A percentile compares a stretch with the other conserved stretches of the same genome.
Evolutionary conservation across 2,888 invertebrate genomes (phyloP).

Genomic region (Helobdella robusta): DNA sequence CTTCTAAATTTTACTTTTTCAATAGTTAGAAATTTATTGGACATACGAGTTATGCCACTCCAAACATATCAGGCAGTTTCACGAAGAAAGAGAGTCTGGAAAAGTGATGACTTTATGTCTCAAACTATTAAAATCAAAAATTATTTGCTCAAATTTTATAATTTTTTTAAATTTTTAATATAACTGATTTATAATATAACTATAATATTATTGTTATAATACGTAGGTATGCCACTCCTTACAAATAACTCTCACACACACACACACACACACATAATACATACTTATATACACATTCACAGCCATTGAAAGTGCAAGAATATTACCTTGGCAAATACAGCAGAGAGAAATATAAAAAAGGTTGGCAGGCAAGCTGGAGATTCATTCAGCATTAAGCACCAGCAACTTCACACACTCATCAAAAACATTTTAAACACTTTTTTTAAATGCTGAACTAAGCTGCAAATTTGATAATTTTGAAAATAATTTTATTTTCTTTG

Average conservation of each 20-base stretch:
- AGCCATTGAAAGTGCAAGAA: conserved; percentile 57
- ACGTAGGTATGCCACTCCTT: not conserved
- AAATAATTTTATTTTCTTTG: not conserved
- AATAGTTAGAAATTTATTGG: conserved; percentile 64
- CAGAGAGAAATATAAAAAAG: conserved; percentile 4
- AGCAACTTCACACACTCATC: no score
- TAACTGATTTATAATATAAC: no score
- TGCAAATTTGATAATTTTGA: not conserved
- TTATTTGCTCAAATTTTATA: no score
- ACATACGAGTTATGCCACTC: conserved; percentile 94
- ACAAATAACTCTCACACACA: not conserved
- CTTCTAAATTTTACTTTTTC: conserved; percentile 8
- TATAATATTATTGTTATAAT: no score
- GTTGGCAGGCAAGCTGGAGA: no score
- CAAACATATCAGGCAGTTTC: conserved; percentile 78
- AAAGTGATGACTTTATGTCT: conserved; percentile 53
- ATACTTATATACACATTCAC: no score
- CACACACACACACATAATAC: no score
- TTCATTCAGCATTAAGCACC: no score
- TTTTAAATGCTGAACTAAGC: no score
- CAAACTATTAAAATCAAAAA: no score
- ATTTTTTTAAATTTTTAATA: no score
- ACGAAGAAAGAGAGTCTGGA: conserved; percentile 85
- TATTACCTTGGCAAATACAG: conserved; percentile 63
- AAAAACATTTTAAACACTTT: no score